These are phyloP conservation scores for Muscina levida DNA, from an alignment of 2,888 invertebrate species.

Conservation along the genomic window DNA sequence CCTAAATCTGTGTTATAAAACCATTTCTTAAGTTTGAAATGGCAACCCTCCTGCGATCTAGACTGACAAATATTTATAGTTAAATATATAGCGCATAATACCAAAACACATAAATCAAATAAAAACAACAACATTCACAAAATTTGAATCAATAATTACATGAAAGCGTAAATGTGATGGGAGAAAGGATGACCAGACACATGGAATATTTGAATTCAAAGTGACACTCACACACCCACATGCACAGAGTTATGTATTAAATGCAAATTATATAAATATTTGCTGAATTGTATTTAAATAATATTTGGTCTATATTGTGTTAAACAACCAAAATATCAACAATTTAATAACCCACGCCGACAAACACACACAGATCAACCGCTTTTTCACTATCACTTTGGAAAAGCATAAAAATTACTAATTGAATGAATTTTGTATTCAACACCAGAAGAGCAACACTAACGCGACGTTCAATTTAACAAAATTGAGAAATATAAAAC, in stretches of 20 bases:
- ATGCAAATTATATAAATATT: slow-evolving; percentile 13
- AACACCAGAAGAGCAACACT: no score
- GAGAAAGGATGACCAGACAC: no score
- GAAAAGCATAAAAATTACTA: neutral
- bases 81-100: no score
- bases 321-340: neutral
- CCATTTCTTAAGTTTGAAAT: no score
- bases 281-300: slow-evolving; percentile 1
- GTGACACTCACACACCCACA: slow-evolving; percentile 26
- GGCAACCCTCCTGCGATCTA: no score
- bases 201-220: no score
- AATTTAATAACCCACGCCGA: neutral
- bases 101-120: slow-evolving; percentile 1
- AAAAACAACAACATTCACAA: neutral
- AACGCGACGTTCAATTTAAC: no score
- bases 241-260: neutral
- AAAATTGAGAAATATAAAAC: no score
- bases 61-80: no score
- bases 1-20: no score
- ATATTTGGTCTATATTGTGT: neutral
- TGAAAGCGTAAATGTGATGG: no score
- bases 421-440: neutral
- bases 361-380: neutral
- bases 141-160: neutral
- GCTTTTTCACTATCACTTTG: neutral